A percentile compares a stretch with the other conserved stretches of the same genome.
Evolutionary conservation across 1,140 invertebrate genomes (phyloP).

Genomic region (Procambarus virginalis): DNA sequence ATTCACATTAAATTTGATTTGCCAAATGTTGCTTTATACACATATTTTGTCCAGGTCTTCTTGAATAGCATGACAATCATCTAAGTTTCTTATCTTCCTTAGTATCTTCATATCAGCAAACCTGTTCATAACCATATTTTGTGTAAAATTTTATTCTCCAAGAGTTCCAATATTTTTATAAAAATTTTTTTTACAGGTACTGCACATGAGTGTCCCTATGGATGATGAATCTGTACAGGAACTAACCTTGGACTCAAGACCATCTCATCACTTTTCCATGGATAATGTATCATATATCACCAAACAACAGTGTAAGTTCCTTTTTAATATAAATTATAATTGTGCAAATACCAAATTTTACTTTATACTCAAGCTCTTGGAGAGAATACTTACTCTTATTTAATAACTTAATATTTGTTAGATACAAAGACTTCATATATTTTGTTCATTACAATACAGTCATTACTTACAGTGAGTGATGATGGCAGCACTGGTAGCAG

Average conservation of each 20-base stretch:
- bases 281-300: conserved; percentile 70
- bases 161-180: too few species aligned
- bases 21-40: too few species aligned
- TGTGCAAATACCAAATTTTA: neutral
- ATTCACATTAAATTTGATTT: too few species aligned
- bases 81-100: too few species aligned
- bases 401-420: too few species aligned
- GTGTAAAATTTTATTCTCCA: too few species aligned
- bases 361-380: too few species aligned
- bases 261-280: conserved; percentile 61
- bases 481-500: conserved; percentile 49
- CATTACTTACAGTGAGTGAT: conserved; percentile 47
- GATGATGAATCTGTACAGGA: conserved; percentile 69
- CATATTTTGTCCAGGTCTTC: too few species aligned
- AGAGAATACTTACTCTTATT: too few species aligned
- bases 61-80: too few species aligned
- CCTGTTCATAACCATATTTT: too few species aligned
- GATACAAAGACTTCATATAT: neutral
- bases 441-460: neutral
- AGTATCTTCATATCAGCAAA: too few species aligned
- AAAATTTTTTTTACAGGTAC: conserved; percentile 29
- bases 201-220: conserved; percentile 69
- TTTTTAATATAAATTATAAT: neutral
- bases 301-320: conserved; percentile 62
- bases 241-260: conserved; percentile 29